Conservation (phyloP, 2,113 vertebrate species). For the Haemorhous mexicanus region DNA sequence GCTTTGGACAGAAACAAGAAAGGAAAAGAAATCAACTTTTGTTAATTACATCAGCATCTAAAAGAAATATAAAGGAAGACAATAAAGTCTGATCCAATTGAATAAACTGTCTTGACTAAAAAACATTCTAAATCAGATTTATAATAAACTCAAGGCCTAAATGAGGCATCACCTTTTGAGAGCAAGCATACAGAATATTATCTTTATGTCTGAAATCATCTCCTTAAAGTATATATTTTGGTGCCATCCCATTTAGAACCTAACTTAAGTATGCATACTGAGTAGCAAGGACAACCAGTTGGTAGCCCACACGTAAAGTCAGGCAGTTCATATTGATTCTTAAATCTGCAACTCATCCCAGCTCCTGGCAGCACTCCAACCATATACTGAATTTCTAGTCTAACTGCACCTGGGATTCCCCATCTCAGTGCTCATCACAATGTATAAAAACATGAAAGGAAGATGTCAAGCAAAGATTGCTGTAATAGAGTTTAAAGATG, state of each 20-base stretch:
- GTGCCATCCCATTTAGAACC: neutral
- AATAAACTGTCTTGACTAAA: slow-evolving; percentile 34
- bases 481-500: neutral
- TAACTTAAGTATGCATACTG: neutral
- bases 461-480: neutral
- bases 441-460: neutral
- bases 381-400: neutral
- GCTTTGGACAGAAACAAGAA: neutral
- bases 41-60: slow-evolving; percentile 46
- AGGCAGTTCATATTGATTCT: neutral
- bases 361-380: slow-evolving; percentile 9
- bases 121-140: slow-evolving; percentile 23
- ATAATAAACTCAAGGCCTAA: slow-evolving; percentile 3
- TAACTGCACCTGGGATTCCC: neutral
- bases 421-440: neutral
- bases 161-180: neutral
- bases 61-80: slow-evolving; percentile 29
- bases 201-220: neutral
- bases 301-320: neutral
- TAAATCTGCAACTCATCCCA: neutral
- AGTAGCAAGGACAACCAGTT: neutral
- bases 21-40: slow-evolving; percentile 11
- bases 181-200: neutral
- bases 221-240: neutral
- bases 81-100: neutral